Base-by-base conservation (phyloP, 2,888 invertebrate species). In the Prosopocoilus inquinatus region DNA sequence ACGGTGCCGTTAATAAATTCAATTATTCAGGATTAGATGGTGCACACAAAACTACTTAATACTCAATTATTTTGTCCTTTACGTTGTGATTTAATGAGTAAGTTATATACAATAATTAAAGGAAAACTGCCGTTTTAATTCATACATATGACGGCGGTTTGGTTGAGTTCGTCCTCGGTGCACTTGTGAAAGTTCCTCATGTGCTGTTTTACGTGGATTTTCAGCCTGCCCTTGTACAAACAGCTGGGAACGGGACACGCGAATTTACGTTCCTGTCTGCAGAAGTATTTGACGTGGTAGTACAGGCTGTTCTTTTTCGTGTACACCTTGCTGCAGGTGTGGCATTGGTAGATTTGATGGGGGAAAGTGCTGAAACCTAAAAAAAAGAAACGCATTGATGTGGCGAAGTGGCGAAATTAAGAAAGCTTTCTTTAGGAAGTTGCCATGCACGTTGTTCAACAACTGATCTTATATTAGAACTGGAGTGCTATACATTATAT, bases 181-280 rank as follows among this genome's bases (percentile, higher is more conserved):
- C 9, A 38, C 9, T 57, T 53, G 47, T 57, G 57, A 3, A 53
- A 33, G 34, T 34, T 51, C 11, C 44, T 47, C n/a, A 65, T 12
- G 53, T 64, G 64, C 9, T 55, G 57, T 28, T 57, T 59, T 28
- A 62, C 35, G 16, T 63, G 63, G 9, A 59, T 58, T 43, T 67
- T 67, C 3, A 64, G 59, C 35, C 61, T 61, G 7, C 65, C 61
- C 47, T 57, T 65, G 46, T 65, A 66, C 5, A 35, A 16, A 49
- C 70, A 69, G 7, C 57, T 58, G 4, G 55, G 16, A 5, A 62
- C 20, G 2, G 64, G 59, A 38, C 70, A 70, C n/a, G 45, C 9
- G 54, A 70, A 70, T 46, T 66, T 60, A 5, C 69, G 67, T 47
- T 66, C 65, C 41, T 66, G 66, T 20, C 68, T 65, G 46, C 70